These are phyloP conservation scores for Cotesia chilonis DNA, from an alignment of 1,140 invertebrate genomes.

Conservation along the genomic window DNA sequence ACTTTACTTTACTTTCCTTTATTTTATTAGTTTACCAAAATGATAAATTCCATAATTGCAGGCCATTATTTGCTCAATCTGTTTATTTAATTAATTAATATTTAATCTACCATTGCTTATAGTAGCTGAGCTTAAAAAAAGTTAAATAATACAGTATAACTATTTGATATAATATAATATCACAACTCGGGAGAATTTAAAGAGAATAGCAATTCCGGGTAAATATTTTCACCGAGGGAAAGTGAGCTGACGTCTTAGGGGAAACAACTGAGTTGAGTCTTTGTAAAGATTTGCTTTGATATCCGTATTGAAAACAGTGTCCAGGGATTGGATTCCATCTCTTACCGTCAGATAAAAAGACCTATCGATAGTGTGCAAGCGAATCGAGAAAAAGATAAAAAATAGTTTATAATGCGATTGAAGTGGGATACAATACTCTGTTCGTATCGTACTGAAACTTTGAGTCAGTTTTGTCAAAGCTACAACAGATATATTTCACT, in stretches of 20 bases:
- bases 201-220: background rate
- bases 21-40: background rate
- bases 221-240: slow-evolving; percentile 6
- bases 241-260: slow-evolving; percentile 2
- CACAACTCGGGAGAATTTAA: background rate
- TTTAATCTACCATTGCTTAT: no score
- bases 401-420: slow-evolving; percentile 35
- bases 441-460: slow-evolving; percentile 1
- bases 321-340: slow-evolving; percentile 32
- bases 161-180: no score
- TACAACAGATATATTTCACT: no score
- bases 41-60: no score
- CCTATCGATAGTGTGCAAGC: slow-evolving; percentile 17
- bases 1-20: background rate
- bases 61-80: no score
- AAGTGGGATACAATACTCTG: slow-evolving; percentile 31
- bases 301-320: slow-evolving; percentile 31
- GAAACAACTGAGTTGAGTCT: slow-evolving; percentile 3
- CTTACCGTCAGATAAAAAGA: slow-evolving; percentile 10
- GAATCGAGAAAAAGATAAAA: slow-evolving; percentile 10
- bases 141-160: no score
- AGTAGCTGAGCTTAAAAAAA: no score
- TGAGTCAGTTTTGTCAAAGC: slow-evolving; percentile 1
- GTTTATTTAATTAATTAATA: no score
- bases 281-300: slow-evolving; percentile 18